Percentiles rank a stretch among this genome's conserved stretches.
Conservation (phyloP, 2,888 invertebrate species). For the Nowickia ferox region DNA sequence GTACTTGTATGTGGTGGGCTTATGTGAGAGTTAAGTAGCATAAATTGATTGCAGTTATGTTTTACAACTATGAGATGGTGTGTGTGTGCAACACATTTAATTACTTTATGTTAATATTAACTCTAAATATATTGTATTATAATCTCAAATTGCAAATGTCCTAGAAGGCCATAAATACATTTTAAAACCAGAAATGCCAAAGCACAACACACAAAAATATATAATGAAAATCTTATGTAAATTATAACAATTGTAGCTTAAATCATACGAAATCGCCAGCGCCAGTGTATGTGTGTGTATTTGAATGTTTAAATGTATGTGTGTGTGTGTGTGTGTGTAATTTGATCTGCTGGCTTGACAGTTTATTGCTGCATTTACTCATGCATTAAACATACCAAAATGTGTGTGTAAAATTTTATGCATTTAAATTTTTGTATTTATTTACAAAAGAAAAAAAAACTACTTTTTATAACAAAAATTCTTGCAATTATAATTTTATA, state of each 20-base stretch:
- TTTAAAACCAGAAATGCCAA: constrained; percentile 26
- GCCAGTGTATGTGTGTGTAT: neutral
- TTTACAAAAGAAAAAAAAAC: neutral
- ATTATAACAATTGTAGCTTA: constrained; percentile 24
- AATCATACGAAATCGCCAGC: neutral
- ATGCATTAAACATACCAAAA: constrained; percentile 24
- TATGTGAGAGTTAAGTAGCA: neutral
- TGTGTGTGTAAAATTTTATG: constrained; percentile 31
- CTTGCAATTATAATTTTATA: constrained; percentile 43
- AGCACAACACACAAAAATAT: neutral
- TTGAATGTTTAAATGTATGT: neutral
- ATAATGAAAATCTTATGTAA: constrained; percentile 32
- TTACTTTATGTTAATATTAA: constrained; percentile 39
- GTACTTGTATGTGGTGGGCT: too few relatives aligned
- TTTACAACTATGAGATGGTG: constrained; percentile 28
- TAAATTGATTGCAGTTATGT: constrained; percentile 48
- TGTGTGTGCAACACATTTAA: constrained; percentile 27
- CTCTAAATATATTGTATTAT: constrained; percentile 27
- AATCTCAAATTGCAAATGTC: constrained; percentile 24
- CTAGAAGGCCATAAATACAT: constrained; percentile 8
- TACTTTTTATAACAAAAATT: neutral
- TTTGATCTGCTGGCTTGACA: neutral
- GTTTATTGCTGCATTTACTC: constrained; percentile 47
- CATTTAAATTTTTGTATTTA: constrained; percentile 64
- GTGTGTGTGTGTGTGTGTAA: neutral